Evolutionary conservation across 2,888 invertebrate species (phyloP).

Genomic region (Magallana nippona): DNA sequence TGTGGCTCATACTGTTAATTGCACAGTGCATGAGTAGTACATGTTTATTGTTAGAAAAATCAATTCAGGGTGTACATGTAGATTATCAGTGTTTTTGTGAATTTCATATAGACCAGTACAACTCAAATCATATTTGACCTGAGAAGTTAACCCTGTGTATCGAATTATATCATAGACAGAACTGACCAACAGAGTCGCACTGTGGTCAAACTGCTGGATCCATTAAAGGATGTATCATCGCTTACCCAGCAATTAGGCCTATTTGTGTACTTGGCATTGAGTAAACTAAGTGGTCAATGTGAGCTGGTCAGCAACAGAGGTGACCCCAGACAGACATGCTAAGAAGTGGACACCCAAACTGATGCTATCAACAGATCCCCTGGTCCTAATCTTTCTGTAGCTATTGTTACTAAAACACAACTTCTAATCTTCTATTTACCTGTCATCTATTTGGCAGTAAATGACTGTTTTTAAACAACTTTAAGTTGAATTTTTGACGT

Average conservation of each 20-base stretch:
- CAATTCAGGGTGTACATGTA: no score
- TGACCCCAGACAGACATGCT: not conserved
- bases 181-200: not conserved
- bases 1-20: no score
- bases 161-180: not conserved
- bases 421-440: not conserved
- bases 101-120: no score
- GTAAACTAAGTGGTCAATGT: not conserved
- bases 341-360: conserved; percentile 2
- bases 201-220: not conserved
- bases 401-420: not conserved
- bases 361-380: conserved; percentile 3
- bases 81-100: no score
- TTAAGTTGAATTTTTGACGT: not conserved
- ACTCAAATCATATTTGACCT: no score
- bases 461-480: not conserved
- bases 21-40: no score
- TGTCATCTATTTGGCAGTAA: not conserved
- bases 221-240: not conserved
- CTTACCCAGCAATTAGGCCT: not conserved
- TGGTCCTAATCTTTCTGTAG: not conserved
- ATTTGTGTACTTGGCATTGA: not conserved
- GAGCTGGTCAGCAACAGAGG: conserved; percentile 3
- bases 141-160: not conserved
- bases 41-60: no score